phyloP scores from a whole-genome alignment of 2,797 vertebrate species.

The Microctenopoma lineatum region DNA sequence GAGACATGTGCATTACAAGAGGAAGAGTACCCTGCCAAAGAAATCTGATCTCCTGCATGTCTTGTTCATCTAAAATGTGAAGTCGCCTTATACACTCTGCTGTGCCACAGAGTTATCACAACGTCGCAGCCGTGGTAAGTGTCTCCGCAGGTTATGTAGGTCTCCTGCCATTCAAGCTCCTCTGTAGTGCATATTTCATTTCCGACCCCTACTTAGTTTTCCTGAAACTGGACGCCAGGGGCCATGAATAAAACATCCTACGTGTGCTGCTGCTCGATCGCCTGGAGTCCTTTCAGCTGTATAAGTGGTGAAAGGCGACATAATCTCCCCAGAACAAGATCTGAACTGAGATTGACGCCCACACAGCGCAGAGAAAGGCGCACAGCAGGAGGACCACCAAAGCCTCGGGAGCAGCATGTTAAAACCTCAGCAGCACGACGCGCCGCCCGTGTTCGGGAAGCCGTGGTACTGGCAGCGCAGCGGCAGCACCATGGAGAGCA shows the following conservation, averaged over 20 bases:
- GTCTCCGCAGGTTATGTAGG: conserved; percentile 1
- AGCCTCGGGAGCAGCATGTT: conserved; percentile 60
- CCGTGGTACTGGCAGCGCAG: conserved; percentile 77
- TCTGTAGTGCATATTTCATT: conserved; percentile 70
- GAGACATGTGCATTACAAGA: conserved; percentile 41
- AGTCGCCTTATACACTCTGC: not conserved
- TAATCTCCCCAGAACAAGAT: conserved; percentile 81
- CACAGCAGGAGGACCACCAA: conserved; percentile 24
- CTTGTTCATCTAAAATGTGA: not conserved
- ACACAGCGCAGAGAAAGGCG: conserved; percentile 20
- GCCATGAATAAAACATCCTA: conserved; percentile 84
- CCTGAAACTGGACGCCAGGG: conserved; percentile 77
- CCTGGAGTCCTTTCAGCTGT: conserved; percentile 76
- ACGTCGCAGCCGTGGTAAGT: conserved; percentile 3
- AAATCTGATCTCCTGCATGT: not conserved
- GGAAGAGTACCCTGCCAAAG: conserved; percentile 20
- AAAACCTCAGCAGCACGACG: conserved; percentile 57
- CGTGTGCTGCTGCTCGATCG: conserved; percentile 74
- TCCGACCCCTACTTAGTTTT: conserved; percentile 76
- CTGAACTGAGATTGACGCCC: conserved; percentile 81
- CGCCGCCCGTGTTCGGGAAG: conserved; percentile 73
- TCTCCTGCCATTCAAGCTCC: conserved; percentile 35
- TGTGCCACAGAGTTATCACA: not conserved
- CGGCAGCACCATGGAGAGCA: conserved; percentile 86
- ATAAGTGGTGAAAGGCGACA: conserved; percentile 86